Base-by-base conservation (phyloP, 2,888 invertebrate species). In the Slavum lentiscoides region DNA sequence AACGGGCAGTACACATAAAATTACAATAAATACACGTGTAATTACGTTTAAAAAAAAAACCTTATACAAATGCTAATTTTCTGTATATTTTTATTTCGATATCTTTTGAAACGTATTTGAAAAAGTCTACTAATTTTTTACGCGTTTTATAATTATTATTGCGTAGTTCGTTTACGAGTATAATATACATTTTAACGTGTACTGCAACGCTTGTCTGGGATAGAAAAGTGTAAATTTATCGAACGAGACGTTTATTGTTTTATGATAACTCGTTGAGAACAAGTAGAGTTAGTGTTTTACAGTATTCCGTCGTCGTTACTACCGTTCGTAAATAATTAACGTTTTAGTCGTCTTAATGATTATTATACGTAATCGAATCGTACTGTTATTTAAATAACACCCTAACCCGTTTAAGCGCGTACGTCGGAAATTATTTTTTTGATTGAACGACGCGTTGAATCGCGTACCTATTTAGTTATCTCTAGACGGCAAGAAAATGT, bases 281-380 rank as follows among this genome's bases (percentile, higher is more conserved):
- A 53, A 39, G 58, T 58, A 21, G 37, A 58, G 58, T 70, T 30
- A 58, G 37, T 70, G 39, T 58, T 70, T 21, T n/a, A 39, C n/a
- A 37, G 37, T 66, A 30, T 30, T 53, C 53, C 68, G 17, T 53
- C 49, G 9, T 30, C 68, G 19, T 68, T 30, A 11, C 19, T 15
- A 39, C 58, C 58, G 39, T 39, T 70, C 17, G 30, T 70, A 39
- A 70, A 70, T 58, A 58, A 58, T 58, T 37, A 70, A 70, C 58
- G 58, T 58, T 58, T 39, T 11, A 30, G n/a, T 37, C 58, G 23
- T 37, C 70, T 58, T 70, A 70, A 70, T 58, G 1, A 30, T 30
- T 30, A 2, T 1, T 30, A 4, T 21, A 17, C 37, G 15, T 5
- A 58, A 70, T 70, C 30, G 37, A 70, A 70, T 66, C 4, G 30